Percentiles rank a stretch among this genome's conserved stretches.
Conservation (phyloP, 2,113 vertebrate species). For the Hucho hucho region DNA sequence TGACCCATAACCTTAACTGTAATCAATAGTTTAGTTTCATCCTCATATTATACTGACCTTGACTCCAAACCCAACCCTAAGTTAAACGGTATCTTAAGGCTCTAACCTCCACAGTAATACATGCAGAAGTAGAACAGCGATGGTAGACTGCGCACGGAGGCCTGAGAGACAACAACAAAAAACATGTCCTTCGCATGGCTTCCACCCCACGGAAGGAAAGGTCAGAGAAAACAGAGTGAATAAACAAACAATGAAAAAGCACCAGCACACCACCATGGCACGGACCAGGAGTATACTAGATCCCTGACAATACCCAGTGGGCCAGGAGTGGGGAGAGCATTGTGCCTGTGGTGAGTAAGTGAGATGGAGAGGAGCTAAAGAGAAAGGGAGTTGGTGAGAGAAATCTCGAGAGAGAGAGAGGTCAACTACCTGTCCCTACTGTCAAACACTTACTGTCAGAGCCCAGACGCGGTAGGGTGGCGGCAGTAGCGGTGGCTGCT, state of each 20-base stretch:
- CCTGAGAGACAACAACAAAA: slow-evolving; percentile 2
- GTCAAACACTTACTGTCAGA: slow-evolving; percentile 68
- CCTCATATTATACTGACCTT: neutral
- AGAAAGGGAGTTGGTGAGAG: neutral
- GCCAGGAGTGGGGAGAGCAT: neutral
- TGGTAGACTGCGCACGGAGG: neutral
- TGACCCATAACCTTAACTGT: slow-evolving; percentile 4
- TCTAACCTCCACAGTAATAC: slow-evolving; percentile 6
- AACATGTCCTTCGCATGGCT: slow-evolving; percentile 3
- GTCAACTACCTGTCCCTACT: slow-evolving; percentile 73
- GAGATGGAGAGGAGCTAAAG: slow-evolving; percentile 13
- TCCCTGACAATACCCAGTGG: slow-evolving; percentile 46
- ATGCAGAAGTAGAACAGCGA: neutral
- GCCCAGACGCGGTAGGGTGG: slow-evolving; percentile 54
- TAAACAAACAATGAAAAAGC: slow-evolving; percentile 19
- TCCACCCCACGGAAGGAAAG: slow-evolving; percentile 3
- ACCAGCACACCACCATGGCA: neutral
- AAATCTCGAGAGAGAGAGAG: slow-evolving; percentile 29
- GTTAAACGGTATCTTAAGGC: neutral
- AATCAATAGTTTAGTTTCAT: neutral
- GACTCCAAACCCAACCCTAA: neutral
- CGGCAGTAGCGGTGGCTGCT: slow-evolving; percentile 47
- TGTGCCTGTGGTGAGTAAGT: neutral
- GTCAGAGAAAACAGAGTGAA: slow-evolving; percentile 14
- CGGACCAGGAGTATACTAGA: slow-evolving; percentile 31